Conservation (phyloP, 2,113 vertebrate genomes). For the Seriola quinqueradiata region DNA sequence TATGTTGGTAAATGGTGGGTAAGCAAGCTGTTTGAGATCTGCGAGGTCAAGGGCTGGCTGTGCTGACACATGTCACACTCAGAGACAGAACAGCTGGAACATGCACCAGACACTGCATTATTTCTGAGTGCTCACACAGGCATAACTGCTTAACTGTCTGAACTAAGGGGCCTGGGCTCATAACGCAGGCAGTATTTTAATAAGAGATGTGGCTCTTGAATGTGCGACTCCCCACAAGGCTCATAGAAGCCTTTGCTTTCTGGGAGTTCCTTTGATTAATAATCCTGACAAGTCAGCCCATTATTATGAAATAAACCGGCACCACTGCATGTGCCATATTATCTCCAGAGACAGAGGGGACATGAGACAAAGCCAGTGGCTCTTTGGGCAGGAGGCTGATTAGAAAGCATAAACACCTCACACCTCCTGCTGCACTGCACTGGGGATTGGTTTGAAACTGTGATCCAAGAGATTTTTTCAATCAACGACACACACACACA, state of each 20-base stretch:
- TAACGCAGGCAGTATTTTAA: constrained; percentile 41
- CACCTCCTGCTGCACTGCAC: constrained; percentile 43
- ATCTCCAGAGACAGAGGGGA: constrained; percentile 61
- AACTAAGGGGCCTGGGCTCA: constrained; percentile 19
- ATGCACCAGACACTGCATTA: constrained; percentile 23
- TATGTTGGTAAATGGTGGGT: constrained; percentile 36
- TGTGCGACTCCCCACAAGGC: constrained; percentile 27
- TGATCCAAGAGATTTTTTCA: constrained; percentile 53
- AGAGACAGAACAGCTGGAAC: constrained; percentile 58
- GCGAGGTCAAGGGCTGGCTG: constrained; percentile 55
- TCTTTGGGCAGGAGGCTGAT: constrained; percentile 66
- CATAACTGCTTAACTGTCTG: constrained; percentile 53
- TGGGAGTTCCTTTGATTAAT: constrained; percentile 70
- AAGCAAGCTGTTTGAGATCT: constrained; percentile 42
- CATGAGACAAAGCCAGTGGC: constrained; percentile 42
- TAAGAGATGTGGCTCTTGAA: constrained; percentile 44
- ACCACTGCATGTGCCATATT: constrained; percentile 54
- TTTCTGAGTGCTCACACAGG: constrained; percentile 19
- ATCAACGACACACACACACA: constrained; percentile 27
- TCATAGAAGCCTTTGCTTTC: constrained; percentile 44
- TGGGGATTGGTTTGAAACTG: constrained; percentile 46
- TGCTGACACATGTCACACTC: constrained; percentile 45
- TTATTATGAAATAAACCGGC: constrained; percentile 72
- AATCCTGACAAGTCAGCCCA: constrained; percentile 71
- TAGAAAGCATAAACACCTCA: constrained; percentile 62